These are phyloP conservation scores for Junonia oenone DNA, from an alignment of 2,888 invertebrate species.

Conservation along the genomic window DNA sequence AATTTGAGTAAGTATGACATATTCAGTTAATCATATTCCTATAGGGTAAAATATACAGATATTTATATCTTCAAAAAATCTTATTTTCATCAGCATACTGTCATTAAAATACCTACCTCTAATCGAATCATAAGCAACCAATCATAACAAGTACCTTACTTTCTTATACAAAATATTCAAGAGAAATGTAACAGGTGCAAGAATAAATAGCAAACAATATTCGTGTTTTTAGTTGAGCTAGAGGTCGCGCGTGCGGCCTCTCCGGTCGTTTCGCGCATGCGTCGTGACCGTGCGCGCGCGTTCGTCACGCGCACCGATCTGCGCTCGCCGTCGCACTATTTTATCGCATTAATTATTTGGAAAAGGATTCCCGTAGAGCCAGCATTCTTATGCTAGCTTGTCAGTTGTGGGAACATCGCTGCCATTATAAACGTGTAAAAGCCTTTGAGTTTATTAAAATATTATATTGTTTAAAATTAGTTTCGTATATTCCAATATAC, in stretches of 20 bases:
- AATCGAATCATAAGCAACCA: background rate
- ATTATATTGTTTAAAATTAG: background rate
- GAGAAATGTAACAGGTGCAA: constrained; percentile 32
- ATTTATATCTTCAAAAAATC: no score
- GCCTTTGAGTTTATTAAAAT: background rate
- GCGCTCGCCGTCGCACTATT: constrained; percentile 67
- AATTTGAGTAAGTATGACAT: no score
- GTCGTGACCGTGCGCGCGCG: constrained; percentile 74
- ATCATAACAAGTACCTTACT: background rate
- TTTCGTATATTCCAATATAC: background rate
- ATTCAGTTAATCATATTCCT: no score
- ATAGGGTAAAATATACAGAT: no score
- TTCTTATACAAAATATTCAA: background rate
- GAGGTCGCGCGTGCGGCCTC: constrained; percentile 68
- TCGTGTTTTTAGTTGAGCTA: constrained; percentile 26
- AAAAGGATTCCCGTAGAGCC: constrained; percentile 68
- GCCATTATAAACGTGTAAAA: constrained; percentile 14
- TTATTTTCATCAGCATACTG: no score
- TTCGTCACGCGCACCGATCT: constrained; percentile 66
- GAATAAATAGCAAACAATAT: constrained; percentile 11
- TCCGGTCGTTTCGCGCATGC: constrained; percentile 62
- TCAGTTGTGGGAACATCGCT: constrained; percentile 56
- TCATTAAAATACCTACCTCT: background rate
- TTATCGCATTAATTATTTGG: constrained; percentile 79
- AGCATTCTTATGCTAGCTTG: constrained; percentile 52